Percentiles rank a stretch among this genome's conserved stretches.
phyloP scores from a whole-genome alignment of 2,113 vertebrate species.

The Martes martes region DNA sequence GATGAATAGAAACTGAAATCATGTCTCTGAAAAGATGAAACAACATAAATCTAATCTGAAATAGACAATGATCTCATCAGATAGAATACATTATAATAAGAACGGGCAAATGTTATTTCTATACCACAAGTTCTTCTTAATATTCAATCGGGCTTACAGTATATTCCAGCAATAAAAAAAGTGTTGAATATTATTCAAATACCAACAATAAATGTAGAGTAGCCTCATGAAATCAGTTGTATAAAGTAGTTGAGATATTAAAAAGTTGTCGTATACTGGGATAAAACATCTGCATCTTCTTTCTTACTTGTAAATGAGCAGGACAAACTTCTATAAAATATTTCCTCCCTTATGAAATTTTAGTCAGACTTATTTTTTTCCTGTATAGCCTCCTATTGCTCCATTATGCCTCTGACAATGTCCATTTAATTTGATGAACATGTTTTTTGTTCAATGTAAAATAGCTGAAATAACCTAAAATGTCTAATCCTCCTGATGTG shows the following conservation, averaged over 20 bases:
- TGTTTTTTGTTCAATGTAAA: neutral
- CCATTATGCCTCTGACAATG: neutral
- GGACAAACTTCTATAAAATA: neutral
- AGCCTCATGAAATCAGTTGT: neutral
- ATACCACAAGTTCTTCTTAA: neutral
- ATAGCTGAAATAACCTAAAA: neutral
- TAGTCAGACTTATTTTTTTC: neutral
- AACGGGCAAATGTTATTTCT: neutral
- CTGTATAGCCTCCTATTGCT: neutral
- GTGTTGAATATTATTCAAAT: neutral
- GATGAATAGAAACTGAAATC: neutral
- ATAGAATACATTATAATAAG: neutral
- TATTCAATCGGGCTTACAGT: neutral
- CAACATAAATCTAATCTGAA: neutral
- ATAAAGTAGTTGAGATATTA: neutral
- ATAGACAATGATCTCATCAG: neutral
- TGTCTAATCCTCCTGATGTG: neutral
- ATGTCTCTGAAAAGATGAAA: neutral
- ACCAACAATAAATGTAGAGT: neutral
- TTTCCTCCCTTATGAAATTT: neutral
- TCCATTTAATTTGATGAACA: constrained; percentile 4
- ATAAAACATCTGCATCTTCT: neutral
- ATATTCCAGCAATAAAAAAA: neutral
- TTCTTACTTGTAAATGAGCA: neutral
- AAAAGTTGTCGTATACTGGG: neutral